phyloP scores from a whole-genome alignment of 2,888 invertebrate genomes.

The Sinohyriopsis cumingii region DNA sequence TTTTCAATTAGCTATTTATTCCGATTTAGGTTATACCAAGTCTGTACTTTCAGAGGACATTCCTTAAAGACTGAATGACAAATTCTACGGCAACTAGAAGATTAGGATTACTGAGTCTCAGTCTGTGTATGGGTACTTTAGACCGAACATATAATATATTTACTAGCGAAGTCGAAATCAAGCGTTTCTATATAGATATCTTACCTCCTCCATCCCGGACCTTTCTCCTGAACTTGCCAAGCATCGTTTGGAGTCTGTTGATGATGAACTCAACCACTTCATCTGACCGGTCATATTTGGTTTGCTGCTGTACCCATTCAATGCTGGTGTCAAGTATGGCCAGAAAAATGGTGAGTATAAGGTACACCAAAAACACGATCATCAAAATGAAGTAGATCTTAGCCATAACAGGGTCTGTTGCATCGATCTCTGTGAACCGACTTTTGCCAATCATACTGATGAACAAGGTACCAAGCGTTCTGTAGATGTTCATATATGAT shows the following conservation, averaged over 20 bases:
- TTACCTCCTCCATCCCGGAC: too few relatives aligned
- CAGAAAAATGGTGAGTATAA: slow-evolving; percentile 56
- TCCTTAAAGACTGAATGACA: too few relatives aligned
- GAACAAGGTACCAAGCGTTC: slow-evolving; percentile 48
- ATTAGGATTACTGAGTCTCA: too few relatives aligned
- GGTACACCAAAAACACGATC: slow-evolving; percentile 53
- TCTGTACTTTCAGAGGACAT: too few relatives aligned
- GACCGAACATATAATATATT: too few relatives aligned
- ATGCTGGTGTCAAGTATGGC: slow-evolving; percentile 51
- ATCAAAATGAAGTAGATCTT: slow-evolving; percentile 54
- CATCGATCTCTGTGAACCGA: slow-evolving; percentile 47
- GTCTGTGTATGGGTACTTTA: too few relatives aligned
- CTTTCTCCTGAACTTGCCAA: slow-evolving; percentile 2
- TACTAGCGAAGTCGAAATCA: too few relatives aligned
- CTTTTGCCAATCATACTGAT: slow-evolving; percentile 56
- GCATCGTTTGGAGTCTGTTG: slow-evolving; percentile 33
- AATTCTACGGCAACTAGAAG: too few relatives aligned
- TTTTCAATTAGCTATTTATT: too few relatives aligned
- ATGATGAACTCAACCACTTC: slow-evolving; percentile 45
- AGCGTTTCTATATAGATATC: too few relatives aligned
- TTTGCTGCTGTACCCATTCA: slow-evolving; percentile 32
- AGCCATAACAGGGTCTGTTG: slow-evolving; percentile 41
- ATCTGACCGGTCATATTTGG: slow-evolving; percentile 37
- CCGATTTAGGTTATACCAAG: too few relatives aligned
- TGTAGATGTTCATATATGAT: slow-evolving; percentile 44